phyloP scores from a whole-genome alignment of 2,888 invertebrate genomes.

The Seira ritae region DNA sequence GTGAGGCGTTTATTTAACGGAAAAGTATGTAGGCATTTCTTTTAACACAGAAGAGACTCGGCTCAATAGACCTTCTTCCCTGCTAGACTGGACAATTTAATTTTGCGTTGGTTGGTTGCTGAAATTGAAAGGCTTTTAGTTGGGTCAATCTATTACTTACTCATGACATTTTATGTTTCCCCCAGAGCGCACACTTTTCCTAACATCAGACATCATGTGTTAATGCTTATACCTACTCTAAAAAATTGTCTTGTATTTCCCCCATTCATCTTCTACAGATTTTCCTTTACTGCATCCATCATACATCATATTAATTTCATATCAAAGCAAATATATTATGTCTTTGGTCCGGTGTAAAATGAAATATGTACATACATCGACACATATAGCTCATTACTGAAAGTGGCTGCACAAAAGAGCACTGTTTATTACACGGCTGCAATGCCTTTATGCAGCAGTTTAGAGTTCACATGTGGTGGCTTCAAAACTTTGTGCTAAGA shows the following conservation, averaged over 20 bases:
- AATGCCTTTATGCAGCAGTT: no score
- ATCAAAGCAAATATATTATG: not conserved
- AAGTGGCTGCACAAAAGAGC: no score
- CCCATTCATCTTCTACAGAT: not conserved
- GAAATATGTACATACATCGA: not conserved
- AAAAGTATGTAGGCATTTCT: conserved; percentile 25
- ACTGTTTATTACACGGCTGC: no score
- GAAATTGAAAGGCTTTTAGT: conserved; percentile 73
- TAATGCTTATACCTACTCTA: not conserved
- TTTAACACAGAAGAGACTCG: not conserved
- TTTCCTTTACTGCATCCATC: not conserved
- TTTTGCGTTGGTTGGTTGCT: conserved; percentile 62
- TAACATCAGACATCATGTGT: not conserved
- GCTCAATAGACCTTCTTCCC: conserved; percentile 4
- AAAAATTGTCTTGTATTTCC: not conserved
- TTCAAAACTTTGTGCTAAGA: no score
- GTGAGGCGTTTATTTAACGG: conserved; percentile 30
- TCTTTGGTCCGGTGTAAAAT: not conserved
- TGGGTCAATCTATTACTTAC: conserved; percentile 73
- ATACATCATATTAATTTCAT: not conserved
- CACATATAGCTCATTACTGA: not conserved
- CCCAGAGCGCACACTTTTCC: conserved; percentile 2
- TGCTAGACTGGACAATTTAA: conserved; percentile 65
- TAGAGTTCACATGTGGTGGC: no score
- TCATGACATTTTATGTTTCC: conserved; percentile 70